Evolutionary conservation across 1,140 invertebrate genomes (phyloP).

Genomic region (Drosophila malerkotliana): DNA sequence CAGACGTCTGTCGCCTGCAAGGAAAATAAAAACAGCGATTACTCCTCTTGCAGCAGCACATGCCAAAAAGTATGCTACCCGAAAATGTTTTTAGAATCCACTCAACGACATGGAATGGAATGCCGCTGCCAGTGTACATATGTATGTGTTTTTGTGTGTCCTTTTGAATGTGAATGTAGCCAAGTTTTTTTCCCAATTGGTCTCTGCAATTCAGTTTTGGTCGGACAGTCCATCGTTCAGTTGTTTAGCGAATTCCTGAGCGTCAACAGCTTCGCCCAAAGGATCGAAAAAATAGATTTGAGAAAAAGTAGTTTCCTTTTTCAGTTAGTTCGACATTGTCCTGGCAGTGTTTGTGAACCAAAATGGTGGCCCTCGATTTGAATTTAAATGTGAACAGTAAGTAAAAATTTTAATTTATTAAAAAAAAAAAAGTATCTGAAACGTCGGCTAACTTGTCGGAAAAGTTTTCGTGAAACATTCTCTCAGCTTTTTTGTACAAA

Average conservation of each 20-base stretch:
- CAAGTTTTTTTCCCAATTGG: slow-evolving; percentile 28
- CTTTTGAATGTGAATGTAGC: not conserved
- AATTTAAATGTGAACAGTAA: slow-evolving; percentile 43
- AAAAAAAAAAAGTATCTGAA: no score
- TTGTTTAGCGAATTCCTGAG: slow-evolving; percentile 54
- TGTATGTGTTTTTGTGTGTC: not conserved
- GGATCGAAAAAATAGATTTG: not conserved
- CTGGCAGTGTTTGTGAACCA: slow-evolving; percentile 8
- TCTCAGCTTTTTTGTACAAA: not conserved
- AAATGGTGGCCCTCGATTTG: slow-evolving; percentile 66
- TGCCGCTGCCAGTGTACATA: not conserved
- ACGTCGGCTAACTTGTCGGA: no score
- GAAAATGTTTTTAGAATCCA: slow-evolving; percentile 1
- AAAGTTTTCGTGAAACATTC: slow-evolving; percentile 6
- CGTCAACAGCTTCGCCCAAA: slow-evolving; percentile 49
- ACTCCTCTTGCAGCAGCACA: not conserved
- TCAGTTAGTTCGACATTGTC: slow-evolving; percentile 15
- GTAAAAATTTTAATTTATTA: slow-evolving; percentile 19
- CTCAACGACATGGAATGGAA: not conserved
- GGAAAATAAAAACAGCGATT: slow-evolving; percentile 1
- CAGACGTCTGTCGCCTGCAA: slow-evolving; percentile 5
- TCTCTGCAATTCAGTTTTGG: slow-evolving; percentile 31
- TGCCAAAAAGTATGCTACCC: slow-evolving; percentile 5
- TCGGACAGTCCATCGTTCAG: slow-evolving; percentile 46
- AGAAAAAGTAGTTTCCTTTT: not conserved